A percentile compares a stretch with the other conserved stretches of the same genome.
Conservation (phyloP, 2,888 invertebrate genomes). For the Apoda limacodes region DNA sequence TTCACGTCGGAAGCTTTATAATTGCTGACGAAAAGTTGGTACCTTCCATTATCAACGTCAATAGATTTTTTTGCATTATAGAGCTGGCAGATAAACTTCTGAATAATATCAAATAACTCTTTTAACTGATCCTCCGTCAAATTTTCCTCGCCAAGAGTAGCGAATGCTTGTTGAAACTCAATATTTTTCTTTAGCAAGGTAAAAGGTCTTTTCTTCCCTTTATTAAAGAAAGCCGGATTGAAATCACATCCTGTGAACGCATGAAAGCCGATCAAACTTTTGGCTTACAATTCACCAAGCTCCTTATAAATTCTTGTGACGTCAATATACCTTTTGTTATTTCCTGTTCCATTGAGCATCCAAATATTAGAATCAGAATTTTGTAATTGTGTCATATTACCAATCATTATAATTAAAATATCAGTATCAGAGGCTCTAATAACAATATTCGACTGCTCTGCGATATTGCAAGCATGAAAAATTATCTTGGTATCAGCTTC, state of each 20-base stretch:
- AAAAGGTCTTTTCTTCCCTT: constrained; percentile 21
- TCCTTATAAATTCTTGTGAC: too few relatives aligned
- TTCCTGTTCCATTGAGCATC: constrained; percentile 9
- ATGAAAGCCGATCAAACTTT: too few relatives aligned
- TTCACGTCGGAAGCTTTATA: constrained; percentile 1
- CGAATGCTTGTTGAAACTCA: constrained; percentile 2
- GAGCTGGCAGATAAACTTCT: constrained; percentile 2
- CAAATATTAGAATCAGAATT: constrained; percentile 6
- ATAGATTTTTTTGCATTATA: neutral
- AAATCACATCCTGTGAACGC: constrained; percentile 28
- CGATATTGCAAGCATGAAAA: constrained; percentile 15
- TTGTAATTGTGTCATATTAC: constrained; percentile 7
- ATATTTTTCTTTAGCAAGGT: constrained; percentile 4
- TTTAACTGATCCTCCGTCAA: constrained; percentile 4
- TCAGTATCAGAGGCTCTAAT: constrained; percentile 5
- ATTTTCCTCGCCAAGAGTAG: constrained; percentile 6
- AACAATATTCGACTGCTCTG: constrained; percentile 2
- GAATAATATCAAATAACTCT: constrained; percentile 1
- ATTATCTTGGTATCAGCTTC: constrained; percentile 20
- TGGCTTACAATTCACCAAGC: too few relatives aligned
- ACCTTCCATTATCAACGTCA: constrained; percentile 1
- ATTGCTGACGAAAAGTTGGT: constrained; percentile 1
- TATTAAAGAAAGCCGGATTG: constrained; percentile 24
- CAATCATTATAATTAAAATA: constrained; percentile 8
- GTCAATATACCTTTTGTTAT: constrained; percentile 4